Evolutionary conservation across 2,113 vertebrate species (phyloP).

Genomic region (Herpailurus yagouaroundi): DNA sequence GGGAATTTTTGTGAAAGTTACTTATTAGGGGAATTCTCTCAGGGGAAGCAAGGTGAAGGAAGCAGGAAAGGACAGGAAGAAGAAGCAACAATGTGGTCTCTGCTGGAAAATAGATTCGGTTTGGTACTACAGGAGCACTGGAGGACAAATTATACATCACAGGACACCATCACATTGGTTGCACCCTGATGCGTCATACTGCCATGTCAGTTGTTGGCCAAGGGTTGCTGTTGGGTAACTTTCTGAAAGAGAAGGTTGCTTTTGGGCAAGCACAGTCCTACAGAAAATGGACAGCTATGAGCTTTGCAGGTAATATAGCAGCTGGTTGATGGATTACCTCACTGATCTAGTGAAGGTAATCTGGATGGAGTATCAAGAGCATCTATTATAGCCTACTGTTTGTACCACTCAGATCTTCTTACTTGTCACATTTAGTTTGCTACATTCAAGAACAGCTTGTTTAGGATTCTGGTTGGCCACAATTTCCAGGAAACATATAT

Average conservation of each 20-base stretch:
- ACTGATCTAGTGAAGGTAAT: background rate
- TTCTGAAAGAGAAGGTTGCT: background rate
- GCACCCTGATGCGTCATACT: background rate
- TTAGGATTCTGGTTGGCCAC: background rate
- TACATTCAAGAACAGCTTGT: background rate
- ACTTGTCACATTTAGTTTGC: background rate
- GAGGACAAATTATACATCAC: background rate
- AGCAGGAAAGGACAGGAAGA: background rate
- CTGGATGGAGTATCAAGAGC: background rate
- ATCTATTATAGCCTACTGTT: background rate
- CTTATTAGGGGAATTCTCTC: background rate
- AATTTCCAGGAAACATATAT: background rate
- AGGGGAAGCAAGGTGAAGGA: background rate
- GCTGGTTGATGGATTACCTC: background rate
- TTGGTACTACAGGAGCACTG: background rate
- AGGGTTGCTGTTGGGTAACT: background rate
- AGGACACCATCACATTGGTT: background rate
- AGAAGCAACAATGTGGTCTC: background rate
- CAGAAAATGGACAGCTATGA: background rate
- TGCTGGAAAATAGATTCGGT: background rate
- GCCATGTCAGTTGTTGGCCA: too few species aligned
- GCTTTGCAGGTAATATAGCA: background rate
- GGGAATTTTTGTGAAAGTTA: background rate
- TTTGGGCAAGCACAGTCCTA: background rate
- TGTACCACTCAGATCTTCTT: background rate